These are phyloP conservation scores for Babyrousa celebensis DNA, from an alignment of 2,797 vertebrate genomes.

Conservation along the genomic window DNA sequence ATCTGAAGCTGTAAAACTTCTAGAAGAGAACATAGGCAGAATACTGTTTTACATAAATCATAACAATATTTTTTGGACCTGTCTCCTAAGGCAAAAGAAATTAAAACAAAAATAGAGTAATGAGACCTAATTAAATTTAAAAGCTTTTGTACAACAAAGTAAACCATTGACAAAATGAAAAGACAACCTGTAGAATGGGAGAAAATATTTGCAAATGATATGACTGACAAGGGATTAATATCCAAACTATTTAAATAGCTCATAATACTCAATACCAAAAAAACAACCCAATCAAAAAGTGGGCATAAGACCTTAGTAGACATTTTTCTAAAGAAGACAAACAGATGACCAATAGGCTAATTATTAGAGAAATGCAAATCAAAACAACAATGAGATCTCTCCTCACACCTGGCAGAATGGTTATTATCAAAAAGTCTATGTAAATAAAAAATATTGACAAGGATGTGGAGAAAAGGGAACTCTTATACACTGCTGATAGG, in stretches of 20 bases:
- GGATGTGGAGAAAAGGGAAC: not conserved
- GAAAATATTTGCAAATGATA: not conserved
- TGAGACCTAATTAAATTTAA: not conserved
- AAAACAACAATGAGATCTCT: no score
- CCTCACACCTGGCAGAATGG: not conserved
- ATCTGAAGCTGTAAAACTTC: no score
- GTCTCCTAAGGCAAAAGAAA: not conserved
- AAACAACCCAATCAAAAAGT: no score
- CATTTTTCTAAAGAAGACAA: no score
- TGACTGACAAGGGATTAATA: not conserved
- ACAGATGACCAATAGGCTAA: no score
- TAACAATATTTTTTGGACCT: not conserved
- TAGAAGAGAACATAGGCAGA: no score
- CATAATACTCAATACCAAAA: no score
- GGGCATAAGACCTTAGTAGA: no score
- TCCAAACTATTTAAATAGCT: not conserved
- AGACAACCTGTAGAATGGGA: not conserved
- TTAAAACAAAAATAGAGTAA: not conserved
- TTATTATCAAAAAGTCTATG: not conserved
- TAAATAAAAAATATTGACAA: not conserved
- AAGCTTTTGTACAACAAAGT: not conserved
- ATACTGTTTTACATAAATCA: no score
- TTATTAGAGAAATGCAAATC: no score
- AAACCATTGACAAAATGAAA: not conserved
- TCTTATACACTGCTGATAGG: not conserved